Conservation (phyloP, 2,888 invertebrate genomes). For the Tribolium freemani region DNA sequence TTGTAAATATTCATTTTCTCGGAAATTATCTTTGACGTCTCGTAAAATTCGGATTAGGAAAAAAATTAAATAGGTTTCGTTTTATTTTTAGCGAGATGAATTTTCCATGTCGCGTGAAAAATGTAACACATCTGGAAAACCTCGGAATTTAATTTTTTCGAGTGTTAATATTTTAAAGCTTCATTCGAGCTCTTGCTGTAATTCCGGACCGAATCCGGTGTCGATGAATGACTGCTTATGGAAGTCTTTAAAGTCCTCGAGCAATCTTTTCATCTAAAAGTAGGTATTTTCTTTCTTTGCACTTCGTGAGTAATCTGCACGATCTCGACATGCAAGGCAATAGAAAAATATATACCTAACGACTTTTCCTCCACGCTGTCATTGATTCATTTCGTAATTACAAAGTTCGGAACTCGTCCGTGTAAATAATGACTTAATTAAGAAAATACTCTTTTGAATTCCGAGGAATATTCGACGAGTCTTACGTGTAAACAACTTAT, state of each 20-base stretch:
- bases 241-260: conserved; percentile 7
- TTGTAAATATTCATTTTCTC: neutral
- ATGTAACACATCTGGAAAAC: neutral
- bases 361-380: conserved; percentile 33
- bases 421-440: conserved; percentile 47
- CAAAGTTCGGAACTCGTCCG: conserved; percentile 31
- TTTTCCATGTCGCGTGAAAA: neutral
- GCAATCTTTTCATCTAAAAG: conserved; percentile 19
- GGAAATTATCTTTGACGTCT: neutral
- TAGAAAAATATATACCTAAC: conserved; percentile 37
- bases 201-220: neutral
- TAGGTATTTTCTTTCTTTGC: conserved; percentile 32
- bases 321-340: conserved; percentile 42
- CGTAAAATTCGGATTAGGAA: neutral
- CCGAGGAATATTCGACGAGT: conserved; percentile 51
- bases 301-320: conserved; percentile 42
- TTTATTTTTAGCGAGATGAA: neutral
- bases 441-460: conserved; percentile 31
- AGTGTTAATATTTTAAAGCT: neutral
- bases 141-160: neutral
- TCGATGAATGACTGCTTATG: conserved; percentile 20
- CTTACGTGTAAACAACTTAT: conserved; percentile 50
- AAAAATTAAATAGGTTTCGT: neutral
- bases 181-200: neutral
- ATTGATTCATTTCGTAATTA: conserved; percentile 45